phyloP scores from a whole-genome alignment of 2,113 vertebrate species.

The Dasyornis broadbenti region DNA sequence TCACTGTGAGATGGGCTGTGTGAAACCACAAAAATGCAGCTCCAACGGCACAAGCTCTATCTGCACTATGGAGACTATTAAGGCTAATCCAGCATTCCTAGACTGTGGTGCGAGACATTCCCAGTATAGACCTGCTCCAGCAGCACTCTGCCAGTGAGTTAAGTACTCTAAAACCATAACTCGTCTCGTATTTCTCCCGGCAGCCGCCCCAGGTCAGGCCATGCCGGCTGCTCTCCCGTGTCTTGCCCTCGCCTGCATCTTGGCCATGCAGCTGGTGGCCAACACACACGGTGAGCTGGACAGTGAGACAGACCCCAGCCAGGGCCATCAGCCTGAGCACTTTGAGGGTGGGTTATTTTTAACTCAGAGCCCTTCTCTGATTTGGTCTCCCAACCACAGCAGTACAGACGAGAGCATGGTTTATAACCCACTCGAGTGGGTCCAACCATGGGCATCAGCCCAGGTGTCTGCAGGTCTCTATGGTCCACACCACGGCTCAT shows the following conservation, averaged over 20 bases:
- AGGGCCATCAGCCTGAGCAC: neutral
- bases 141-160: conserved; percentile 45
- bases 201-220: neutral
- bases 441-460: neutral
- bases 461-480: neutral
- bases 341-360: neutral
- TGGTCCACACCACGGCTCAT: fast-evolving
- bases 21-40: conserved; percentile 65
- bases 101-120: conserved; percentile 54
- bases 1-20: conserved; percentile 40
- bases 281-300: neutral
- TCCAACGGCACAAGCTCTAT: conserved; percentile 39
- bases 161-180: conserved; percentile 45
- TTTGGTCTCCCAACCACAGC: neutral
- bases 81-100: conserved; percentile 64
- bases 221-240: neutral
- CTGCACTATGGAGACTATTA: conserved; percentile 38
- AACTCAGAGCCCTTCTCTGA: neutral
- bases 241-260: neutral
- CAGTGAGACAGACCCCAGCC: neutral
- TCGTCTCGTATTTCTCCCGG: conserved; percentile 5
- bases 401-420: neutral
- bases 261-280: neutral
- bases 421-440: neutral
- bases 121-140: conserved; percentile 64